Conservation (phyloP, 2,113 vertebrate species). For the Donacobius atricapilla region DNA sequence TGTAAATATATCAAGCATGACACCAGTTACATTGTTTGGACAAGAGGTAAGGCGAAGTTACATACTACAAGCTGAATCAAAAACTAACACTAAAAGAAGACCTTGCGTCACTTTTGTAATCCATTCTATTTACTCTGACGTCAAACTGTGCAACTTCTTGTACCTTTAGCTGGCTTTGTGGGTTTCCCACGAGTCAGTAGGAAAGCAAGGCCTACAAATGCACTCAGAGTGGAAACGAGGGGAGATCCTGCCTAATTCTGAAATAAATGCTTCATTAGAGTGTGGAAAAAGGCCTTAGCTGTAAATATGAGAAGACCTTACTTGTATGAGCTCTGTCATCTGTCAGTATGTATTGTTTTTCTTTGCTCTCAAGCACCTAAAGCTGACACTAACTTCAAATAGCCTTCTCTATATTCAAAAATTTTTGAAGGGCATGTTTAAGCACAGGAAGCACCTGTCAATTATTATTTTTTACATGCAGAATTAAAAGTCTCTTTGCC, state of each 20-base stretch:
- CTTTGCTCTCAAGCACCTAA: not conserved
- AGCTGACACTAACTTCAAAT: not conserved
- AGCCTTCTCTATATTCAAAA: not conserved
- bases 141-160: not conserved
- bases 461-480: not conserved
- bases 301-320: not conserved
- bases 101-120: not conserved
- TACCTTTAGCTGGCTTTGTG: not conserved
- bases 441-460: not conserved
- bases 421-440: not conserved
- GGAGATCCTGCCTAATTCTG: not conserved
- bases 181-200: not conserved
- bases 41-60: not conserved
- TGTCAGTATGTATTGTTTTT: not conserved
- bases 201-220: not conserved
- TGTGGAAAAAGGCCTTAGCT: not conserved
- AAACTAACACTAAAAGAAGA: not conserved
- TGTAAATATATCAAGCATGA: not conserved
- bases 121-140: not conserved
- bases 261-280: not conserved
- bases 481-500: not conserved
- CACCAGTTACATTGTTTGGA: not conserved
- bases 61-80: not conserved
- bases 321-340: not conserved
- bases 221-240: not conserved